Conservation (phyloP, 1,140 invertebrate species). For the Microvelia longipes region DNA sequence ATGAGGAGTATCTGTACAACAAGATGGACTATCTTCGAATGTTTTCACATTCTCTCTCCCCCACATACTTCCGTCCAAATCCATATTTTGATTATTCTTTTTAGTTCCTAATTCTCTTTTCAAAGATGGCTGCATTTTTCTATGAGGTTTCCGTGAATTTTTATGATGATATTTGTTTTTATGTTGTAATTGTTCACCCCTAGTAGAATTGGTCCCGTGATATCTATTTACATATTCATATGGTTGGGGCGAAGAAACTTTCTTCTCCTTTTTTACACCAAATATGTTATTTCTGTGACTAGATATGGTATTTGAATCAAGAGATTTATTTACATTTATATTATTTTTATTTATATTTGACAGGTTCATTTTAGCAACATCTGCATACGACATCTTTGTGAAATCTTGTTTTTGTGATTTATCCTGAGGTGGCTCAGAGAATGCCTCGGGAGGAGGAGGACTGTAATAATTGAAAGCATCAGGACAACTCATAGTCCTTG, state of each 20-base stretch:
- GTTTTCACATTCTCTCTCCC: neutral
- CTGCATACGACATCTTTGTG: neutral
- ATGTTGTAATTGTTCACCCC: neutral
- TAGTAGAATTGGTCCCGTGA: neutral
- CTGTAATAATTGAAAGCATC: neutral
- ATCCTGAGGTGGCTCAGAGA: neutral
- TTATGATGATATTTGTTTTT: neutral
- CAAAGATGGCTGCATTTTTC: neutral
- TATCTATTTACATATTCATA: neutral
- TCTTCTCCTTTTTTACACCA: neutral
- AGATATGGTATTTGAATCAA: neutral
- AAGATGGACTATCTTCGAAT: neutral
- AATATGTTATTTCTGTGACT: neutral
- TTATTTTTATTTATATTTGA: neutral
- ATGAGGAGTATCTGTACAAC: too few relatives aligned
- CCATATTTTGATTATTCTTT: neutral
- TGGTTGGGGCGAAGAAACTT: neutral
- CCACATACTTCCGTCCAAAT: neutral
- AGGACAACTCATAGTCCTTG: neutral
- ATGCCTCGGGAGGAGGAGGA: neutral
- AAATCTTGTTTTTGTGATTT: too few relatives aligned
- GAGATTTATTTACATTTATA: neutral
- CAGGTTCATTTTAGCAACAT: neutral
- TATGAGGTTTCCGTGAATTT: neutral
- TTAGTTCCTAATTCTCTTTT: neutral